Base-by-base conservation (phyloP, 2,113 vertebrate species). In the Tachysurus vachellii region DNA sequence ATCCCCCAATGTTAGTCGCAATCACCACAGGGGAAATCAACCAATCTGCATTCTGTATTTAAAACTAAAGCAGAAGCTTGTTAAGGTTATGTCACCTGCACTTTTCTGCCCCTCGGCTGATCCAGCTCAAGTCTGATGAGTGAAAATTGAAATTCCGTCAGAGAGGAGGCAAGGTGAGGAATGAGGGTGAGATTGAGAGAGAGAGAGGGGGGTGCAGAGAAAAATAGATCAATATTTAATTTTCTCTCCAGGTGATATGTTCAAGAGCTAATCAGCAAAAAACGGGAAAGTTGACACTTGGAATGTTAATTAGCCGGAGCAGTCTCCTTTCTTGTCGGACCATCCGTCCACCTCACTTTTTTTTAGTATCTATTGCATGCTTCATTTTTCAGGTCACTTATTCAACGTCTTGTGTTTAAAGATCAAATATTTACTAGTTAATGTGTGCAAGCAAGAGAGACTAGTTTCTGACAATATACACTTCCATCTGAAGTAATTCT, bases 161-260 rank as follows among this genome's bases (percentile, higher is more conserved):
- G 59, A 80, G 62, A 80, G 47, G 2, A 68, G 47, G 82, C 36
- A 66, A 80, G 62, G 47, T 79, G 59, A 80, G 14, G 26, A 84
- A 70, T 21, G 28, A 75, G 80, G 11, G 84, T 12, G 31, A 7
- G 85, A 56, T 1, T 0, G 28, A 88, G 82, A 28, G 82, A 56
- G 42, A 54, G 57, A 64, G 68, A 31, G 75, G 50, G 28, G 66
- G 53, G 23, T 31, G 36, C 81, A 89, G 90, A 92, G 92, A 93
- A 93, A 94, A 93, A 93, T 93, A 94, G 93, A 95, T 95, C 95
- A 95, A 95, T 95, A 94, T 95, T 95, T 95, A 93, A 95, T 95
- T 95, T 95, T 94, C 94, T 94, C 89, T 90, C 91, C 92, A 92
- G 92, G 92, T 95, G 93, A 95, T 93, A 92, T 94, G 94, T 93